Conservation (phyloP, 2,797 vertebrate genomes). For the Protonibea diacanthus region DNA sequence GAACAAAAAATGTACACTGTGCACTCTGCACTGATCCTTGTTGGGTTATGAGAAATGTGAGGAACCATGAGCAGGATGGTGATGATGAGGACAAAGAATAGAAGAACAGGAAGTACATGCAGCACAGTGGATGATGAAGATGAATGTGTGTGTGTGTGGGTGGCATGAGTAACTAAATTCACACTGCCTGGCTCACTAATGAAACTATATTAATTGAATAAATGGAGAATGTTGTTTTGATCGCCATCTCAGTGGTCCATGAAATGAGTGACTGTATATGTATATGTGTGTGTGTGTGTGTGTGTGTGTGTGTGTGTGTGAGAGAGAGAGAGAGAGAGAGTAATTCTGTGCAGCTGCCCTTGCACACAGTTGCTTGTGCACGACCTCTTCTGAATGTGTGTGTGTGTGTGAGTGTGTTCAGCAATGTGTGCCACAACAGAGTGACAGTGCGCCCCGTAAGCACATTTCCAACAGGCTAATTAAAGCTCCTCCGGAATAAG, state of each 20-base stretch:
- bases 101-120: slow-evolving; percentile 6
- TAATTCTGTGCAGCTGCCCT: slow-evolving; percentile 44
- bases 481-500: slow-evolving; percentile 85
- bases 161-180: slow-evolving; percentile 57
- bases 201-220: slow-evolving; percentile 81
- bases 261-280: slow-evolving; percentile 76
- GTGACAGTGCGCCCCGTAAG: slow-evolving; percentile 84
- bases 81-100: slow-evolving; percentile 17
- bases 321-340: background rate
- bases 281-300: slow-evolving; percentile 1
- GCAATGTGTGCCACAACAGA: slow-evolving; percentile 73
- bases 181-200: slow-evolving; percentile 73
- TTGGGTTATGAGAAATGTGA: background rate
- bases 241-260: slow-evolving; percentile 77
- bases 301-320: slow-evolving; percentile 2
- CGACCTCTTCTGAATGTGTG: slow-evolving; percentile 36
- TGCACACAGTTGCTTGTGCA: slow-evolving; percentile 31
- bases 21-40: too few relatives aligned
- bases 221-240: slow-evolving; percentile 77
- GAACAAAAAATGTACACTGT: background rate
- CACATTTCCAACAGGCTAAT: slow-evolving; percentile 88
- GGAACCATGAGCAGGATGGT: background rate
- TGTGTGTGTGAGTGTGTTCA: slow-evolving; percentile 40
- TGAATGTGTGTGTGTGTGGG: slow-evolving; percentile 18
- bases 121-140: slow-evolving; percentile 23